Conservation (phyloP, 2,888 invertebrate species). For the Parnassius glacialis region DNA sequence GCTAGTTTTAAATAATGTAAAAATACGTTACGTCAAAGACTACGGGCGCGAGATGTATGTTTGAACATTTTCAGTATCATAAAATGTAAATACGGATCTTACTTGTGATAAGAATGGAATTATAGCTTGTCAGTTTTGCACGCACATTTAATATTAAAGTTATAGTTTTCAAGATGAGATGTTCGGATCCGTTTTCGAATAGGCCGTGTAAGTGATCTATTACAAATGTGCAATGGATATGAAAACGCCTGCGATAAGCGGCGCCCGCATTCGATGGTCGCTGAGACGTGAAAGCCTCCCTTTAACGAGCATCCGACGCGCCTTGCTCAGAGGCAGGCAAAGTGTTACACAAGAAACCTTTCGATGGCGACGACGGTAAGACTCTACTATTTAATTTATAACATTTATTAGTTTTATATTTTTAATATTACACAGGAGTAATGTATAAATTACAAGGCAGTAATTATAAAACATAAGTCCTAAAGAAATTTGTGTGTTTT, state of each 20-base stretch:
- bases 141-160: conserved; percentile 20
- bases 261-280: conserved; percentile 41
- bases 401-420: background rate
- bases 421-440: too few relatives aligned
- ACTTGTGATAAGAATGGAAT: conserved; percentile 28
- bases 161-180: conserved; percentile 4
- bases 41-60: background rate
- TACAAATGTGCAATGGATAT: conserved; percentile 12
- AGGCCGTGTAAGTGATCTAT: background rate
- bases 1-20: too few relatives aligned
- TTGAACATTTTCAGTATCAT: conserved; percentile 21
- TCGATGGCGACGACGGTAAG: conserved; percentile 62
- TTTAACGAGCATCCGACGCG: conserved; percentile 56
- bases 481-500: too few relatives aligned
- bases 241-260: conserved; percentile 12
- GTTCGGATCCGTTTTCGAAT: background rate
- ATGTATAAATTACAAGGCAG: too few relatives aligned
- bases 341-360: conserved; percentile 55
- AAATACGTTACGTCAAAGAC: too few relatives aligned
- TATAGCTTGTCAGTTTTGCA: conserved; percentile 19
- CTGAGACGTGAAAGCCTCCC: conserved; percentile 68
- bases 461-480: too few relatives aligned
- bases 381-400: background rate
- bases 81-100: conserved; percentile 14
- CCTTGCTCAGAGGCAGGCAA: conserved; percentile 54